phyloP scores from a whole-genome alignment of 2,113 vertebrate genomes.

The Cynocephalus volans region DNA sequence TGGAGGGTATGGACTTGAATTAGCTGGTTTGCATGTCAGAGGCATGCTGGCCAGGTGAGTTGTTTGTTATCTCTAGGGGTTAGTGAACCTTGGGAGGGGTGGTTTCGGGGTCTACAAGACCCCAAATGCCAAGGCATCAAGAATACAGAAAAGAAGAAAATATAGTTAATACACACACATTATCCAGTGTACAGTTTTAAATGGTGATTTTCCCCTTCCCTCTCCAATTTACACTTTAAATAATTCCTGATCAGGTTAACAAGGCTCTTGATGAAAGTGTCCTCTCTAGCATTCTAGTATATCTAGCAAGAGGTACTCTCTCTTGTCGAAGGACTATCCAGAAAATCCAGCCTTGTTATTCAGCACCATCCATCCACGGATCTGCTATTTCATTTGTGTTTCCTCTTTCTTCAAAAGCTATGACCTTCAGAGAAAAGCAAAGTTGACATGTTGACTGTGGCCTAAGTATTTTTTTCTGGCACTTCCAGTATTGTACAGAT shows the following conservation, averaged over 20 bases:
- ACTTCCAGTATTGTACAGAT: not conserved
- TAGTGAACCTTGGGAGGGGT: not conserved
- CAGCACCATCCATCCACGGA: not conserved
- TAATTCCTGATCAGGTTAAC: not conserved
- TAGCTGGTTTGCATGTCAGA: not conserved
- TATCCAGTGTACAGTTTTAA: not conserved
- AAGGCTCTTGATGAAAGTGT: not conserved
- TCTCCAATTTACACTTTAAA: not conserved
- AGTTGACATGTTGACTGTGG: not conserved
- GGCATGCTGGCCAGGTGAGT: not conserved
- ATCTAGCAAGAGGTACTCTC: not conserved
- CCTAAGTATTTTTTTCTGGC: not conserved
- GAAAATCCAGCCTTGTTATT: not conserved
- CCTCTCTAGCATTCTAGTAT: not conserved
- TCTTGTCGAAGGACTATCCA: not conserved
- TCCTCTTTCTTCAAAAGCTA: not conserved
- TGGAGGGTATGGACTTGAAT: not conserved
- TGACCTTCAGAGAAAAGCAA: not conserved
- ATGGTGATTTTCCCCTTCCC: not conserved
- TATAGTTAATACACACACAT: not conserved
- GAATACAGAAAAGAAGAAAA: slow-evolving; percentile 10
- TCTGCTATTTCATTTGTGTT: not conserved
- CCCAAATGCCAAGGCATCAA: not conserved
- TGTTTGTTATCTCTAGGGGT: not conserved
- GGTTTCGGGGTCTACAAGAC: not conserved